Evolutionary conservation across 2,888 invertebrate species (phyloP).

Genomic region (Tortrix viridana): DNA sequence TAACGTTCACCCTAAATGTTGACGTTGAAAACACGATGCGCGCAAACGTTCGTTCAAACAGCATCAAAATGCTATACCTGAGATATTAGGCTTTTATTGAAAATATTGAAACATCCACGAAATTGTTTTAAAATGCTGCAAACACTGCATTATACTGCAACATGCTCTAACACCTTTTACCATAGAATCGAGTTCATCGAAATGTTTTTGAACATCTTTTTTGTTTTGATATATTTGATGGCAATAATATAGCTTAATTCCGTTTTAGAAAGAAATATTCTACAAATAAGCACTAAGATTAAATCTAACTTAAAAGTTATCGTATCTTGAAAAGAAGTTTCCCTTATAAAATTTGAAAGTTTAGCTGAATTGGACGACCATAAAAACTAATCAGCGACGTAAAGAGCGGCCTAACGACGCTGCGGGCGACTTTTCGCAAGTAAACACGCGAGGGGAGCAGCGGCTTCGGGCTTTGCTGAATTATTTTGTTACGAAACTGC

Average conservation of each 20-base stretch:
- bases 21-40: too few relatives aligned
- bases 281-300: conserved; percentile 7
- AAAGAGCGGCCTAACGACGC: conserved; percentile 64
- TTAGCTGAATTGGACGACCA: conserved; percentile 54
- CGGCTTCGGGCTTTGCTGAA: conserved; percentile 51
- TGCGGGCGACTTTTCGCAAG: conserved; percentile 60
- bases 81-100: too few relatives aligned
- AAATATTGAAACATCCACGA: too few relatives aligned
- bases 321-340: conserved; percentile 47
- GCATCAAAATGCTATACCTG: too few relatives aligned
- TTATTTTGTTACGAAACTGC: conserved; percentile 65
- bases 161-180: too few relatives aligned
- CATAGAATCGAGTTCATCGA: too few relatives aligned
- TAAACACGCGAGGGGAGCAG: conserved; percentile 59
- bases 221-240: too few relatives aligned
- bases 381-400: conserved; percentile 70
- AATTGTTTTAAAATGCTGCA: too few relatives aligned
- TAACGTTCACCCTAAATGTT: neutral
- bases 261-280: conserved; percentile 44
- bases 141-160: too few relatives aligned
- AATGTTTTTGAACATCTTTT: too few relatives aligned
- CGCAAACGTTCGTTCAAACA: too few relatives aligned
- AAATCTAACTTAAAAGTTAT: conserved; percentile 29
- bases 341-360: conserved; percentile 52
- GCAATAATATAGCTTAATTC: too few relatives aligned